A percentile compares a stretch with the other conserved stretches of the same genome.
These are phyloP conservation scores for Corythaeola cristata DNA, from an alignment of 2,113 vertebrate genomes.

Conservation along the genomic window DNA sequence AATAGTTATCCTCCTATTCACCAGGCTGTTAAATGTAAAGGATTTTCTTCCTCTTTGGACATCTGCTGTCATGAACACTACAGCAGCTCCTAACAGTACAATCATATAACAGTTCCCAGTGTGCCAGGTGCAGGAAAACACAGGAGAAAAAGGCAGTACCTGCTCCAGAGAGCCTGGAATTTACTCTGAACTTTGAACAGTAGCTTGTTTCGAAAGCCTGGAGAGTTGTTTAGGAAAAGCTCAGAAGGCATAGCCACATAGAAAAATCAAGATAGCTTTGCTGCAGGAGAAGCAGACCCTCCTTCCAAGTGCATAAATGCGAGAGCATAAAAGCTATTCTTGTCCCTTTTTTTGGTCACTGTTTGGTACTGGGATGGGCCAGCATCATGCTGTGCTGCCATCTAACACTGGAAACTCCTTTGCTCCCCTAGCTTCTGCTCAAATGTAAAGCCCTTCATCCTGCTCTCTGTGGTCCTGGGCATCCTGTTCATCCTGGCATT, in stretches of 20 bases:
- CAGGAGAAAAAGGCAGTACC: not conserved
- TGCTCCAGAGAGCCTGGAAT: not conserved
- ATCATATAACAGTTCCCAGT: not conserved
- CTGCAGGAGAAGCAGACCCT: not conserved
- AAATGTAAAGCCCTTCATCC: rapidly evolving
- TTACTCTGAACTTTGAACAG: not conserved
- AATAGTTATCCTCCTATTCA: not conserved
- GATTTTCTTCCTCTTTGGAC: not conserved
- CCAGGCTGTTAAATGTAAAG: not conserved
- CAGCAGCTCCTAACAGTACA: not conserved
- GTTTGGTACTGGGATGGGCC: not conserved
- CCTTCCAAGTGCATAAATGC: not conserved
- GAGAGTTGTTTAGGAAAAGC: not conserved
- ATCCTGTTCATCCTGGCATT: conserved; percentile 20
- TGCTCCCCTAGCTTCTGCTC: not conserved
- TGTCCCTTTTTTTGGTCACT: not conserved
- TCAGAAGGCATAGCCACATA: not conserved
- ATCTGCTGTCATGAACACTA: not conserved
- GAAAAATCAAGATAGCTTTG: not conserved
- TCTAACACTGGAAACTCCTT: not conserved
- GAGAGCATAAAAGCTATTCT: not conserved
- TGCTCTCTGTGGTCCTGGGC: not conserved
- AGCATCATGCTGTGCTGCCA: not conserved
- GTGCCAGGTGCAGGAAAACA: not conserved
- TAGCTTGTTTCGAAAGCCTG: not conserved